These are phyloP conservation scores for Epirrita christyi DNA, from an alignment of 2,888 invertebrate species.

Conservation along the genomic window DNA sequence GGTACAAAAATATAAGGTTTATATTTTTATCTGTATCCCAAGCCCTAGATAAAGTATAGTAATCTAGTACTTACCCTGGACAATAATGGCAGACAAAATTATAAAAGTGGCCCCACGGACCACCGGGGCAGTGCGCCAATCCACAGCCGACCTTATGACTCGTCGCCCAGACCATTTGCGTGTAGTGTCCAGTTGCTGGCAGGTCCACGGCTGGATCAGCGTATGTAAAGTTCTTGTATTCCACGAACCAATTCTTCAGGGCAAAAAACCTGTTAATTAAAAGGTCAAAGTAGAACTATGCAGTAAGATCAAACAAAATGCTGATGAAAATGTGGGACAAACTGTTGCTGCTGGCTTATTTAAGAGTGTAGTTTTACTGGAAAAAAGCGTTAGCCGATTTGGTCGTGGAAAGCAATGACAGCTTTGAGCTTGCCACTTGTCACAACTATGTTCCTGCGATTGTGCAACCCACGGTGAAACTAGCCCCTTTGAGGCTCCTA, in stretches of 20 bases:
- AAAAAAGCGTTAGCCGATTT: no score
- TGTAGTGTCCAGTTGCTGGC: slow-evolving; percentile 90
- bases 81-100: slow-evolving; percentile 95
- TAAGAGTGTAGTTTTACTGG: no score
- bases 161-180: slow-evolving; percentile 93
- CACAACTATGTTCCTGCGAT: no score
- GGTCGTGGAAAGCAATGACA: no score
- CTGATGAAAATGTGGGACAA: no score
- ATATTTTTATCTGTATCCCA: no score
- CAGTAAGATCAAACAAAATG: neutral
- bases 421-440: no score
- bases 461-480: no score
- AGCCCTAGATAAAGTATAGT: no score
- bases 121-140: slow-evolving; percentile 87
- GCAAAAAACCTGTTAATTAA: slow-evolving; percentile 88
- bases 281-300: neutral
- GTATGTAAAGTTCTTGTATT: slow-evolving; percentile 90
- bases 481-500: no score
- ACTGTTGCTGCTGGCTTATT: no score
- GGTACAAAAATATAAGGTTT: no score
- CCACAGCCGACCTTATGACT: slow-evolving; percentile 92
- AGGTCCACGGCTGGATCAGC: slow-evolving; percentile 86
- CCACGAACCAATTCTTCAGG: slow-evolving; percentile 91
- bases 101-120: slow-evolving; percentile 87
- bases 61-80: slow-evolving; percentile 87